Evolutionary conservation across 2,113 vertebrate species (phyloP).

Genomic region (Phycodurus eques): DNA sequence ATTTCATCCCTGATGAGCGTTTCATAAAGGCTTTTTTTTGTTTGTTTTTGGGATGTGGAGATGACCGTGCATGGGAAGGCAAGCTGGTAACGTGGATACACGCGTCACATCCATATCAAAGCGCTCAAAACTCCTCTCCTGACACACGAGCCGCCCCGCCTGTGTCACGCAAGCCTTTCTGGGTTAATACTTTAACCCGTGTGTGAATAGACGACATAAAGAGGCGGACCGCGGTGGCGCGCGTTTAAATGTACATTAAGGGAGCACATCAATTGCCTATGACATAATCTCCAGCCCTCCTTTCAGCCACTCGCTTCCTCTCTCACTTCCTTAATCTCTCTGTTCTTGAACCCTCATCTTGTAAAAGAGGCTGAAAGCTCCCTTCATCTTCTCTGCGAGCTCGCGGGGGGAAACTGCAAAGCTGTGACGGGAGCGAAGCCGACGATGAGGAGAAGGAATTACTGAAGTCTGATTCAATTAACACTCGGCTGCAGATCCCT

Average conservation of each 20-base stretch:
- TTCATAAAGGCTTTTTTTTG: constrained; percentile 58
- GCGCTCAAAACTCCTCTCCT: constrained; percentile 57
- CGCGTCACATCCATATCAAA: constrained; percentile 66
- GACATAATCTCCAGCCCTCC: constrained; percentile 71
- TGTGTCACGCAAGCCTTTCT: constrained; percentile 58
- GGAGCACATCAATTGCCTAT: constrained; percentile 72
- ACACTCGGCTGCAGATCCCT: constrained; percentile 64
- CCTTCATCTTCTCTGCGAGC: constrained; percentile 73
- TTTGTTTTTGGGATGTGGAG: constrained; percentile 58
- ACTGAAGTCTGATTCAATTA: constrained; percentile 75
- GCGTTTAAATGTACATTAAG: constrained; percentile 74
- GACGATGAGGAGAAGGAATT: constrained; percentile 46
- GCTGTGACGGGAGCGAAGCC: constrained; percentile 58
- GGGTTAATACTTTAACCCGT: constrained; percentile 66
- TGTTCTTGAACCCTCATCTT: constrained; percentile 73
- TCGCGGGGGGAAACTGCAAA: constrained; percentile 41
- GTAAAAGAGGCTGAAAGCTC: constrained; percentile 73
- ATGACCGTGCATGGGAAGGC: constrained; percentile 49
- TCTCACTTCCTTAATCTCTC: constrained; percentile 74
- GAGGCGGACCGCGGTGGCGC: constrained; percentile 61
- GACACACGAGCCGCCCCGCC: constrained; percentile 53
- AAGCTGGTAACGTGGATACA: constrained; percentile 45
- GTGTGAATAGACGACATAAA: constrained; percentile 62
- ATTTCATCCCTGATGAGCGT: constrained; percentile 62
- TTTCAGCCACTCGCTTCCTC: constrained; percentile 52